A percentile compares a stretch with the other conserved stretches of the same genome.
Evolutionary conservation across 1,140 invertebrate species (phyloP).

Genomic region (Cydia pomonella): DNA sequence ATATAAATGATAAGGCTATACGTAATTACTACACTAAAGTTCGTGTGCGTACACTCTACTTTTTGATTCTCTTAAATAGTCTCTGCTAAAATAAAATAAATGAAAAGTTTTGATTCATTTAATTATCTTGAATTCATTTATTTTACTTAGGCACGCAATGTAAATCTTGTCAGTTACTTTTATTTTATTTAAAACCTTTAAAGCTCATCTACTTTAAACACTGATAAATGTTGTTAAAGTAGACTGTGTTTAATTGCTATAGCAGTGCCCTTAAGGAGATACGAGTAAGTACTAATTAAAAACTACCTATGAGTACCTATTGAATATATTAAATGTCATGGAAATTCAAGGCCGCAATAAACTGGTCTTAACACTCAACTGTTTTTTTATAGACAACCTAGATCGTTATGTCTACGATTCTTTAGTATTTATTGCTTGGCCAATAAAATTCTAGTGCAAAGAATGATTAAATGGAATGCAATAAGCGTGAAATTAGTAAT

Average conservation of each 20-base stretch:
- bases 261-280: not conserved
- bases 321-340: not conserved
- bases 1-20: no score
- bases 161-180: not conserved
- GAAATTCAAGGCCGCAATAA: not conserved
- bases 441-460: not conserved
- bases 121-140: not conserved
- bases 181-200: conserved; percentile 25
- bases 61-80: no score
- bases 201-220: conserved; percentile 1
- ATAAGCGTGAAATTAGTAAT: conserved; percentile 19
- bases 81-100: no score
- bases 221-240: not conserved
- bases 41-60: no score
- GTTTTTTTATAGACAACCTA: not conserved
- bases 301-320: conserved; percentile 5
- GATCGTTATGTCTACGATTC: not conserved
- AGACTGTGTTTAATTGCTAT: not conserved
- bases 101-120: no score
- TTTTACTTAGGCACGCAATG: not conserved
- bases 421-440: not conserved
- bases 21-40: no score
- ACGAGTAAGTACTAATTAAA: conserved; percentile 1
- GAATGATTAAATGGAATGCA: not conserved
- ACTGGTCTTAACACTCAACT: not conserved